A percentile compares a stretch with the other conserved stretches of the same genome.
These are phyloP conservation scores for Palloptera scutellata DNA, from an alignment of 2,888 invertebrate genomes.

Conservation along the genomic window DNA sequence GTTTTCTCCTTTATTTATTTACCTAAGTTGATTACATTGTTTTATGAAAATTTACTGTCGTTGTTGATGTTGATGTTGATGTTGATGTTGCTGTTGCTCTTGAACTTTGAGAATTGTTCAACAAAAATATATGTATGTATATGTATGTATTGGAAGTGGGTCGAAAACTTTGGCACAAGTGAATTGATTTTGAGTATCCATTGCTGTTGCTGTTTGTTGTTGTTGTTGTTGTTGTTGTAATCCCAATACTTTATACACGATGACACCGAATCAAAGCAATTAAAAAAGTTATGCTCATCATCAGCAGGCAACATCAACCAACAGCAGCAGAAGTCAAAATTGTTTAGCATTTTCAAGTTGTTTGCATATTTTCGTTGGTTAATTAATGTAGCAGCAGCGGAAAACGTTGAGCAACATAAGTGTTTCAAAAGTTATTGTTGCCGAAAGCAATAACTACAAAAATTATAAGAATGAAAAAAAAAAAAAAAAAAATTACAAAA, in stretches of 20 bases:
- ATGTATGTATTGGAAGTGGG: not conserved
- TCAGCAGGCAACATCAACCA: constrained; percentile 14
- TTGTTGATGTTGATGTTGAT: not conserved
- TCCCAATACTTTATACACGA: not conserved
- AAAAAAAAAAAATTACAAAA: too few relatives aligned
- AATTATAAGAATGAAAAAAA: too few relatives aligned
- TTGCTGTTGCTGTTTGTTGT: not conserved
- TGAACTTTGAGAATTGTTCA: not conserved
- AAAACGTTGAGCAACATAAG: too few relatives aligned
- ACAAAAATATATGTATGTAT: too few relatives aligned
- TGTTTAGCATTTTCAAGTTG: too few relatives aligned
- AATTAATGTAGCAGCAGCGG: too few relatives aligned
- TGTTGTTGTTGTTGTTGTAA: not conserved
- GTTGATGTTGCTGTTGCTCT: not conserved
- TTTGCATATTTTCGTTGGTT: too few relatives aligned
- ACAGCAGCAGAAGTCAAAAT: too few relatives aligned
- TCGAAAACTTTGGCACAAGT: not conserved
- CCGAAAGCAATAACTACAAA: too few relatives aligned
- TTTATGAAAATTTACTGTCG: not conserved
- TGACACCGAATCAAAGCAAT: constrained; percentile 30
- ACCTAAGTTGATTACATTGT: constrained; percentile 28
- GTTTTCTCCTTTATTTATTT: constrained; percentile 19
- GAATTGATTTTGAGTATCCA: constrained; percentile 1
- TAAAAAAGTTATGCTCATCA: constrained; percentile 37
- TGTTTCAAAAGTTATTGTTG: too few relatives aligned